Evolutionary conservation across 2,888 invertebrate species (phyloP), one percentile per base, ranked within the genome.

Genomic region (Tenthredo amoena): DNA sequence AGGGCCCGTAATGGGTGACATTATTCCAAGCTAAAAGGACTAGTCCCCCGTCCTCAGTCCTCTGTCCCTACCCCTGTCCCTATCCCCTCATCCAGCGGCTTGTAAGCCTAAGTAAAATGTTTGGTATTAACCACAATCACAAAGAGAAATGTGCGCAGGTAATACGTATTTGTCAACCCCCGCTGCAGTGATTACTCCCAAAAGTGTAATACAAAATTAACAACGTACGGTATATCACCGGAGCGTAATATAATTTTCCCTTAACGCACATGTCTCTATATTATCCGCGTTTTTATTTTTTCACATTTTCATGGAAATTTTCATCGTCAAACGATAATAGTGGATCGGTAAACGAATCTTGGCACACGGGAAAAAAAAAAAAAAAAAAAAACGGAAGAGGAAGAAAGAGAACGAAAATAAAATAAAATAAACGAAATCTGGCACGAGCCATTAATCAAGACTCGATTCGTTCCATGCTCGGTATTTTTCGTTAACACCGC

Each of bases 1-100:
- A 88, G 89, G 91, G 87, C 85, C 88, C 89, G 87, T 91, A 91
- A 92, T 91, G 87, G 88, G 89, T 87, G 86, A 88, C 90, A 90
- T 92, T 92, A 92, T 88, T 89, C 89, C 87, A 85, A 86, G 87
- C 89, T 90, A 89, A 91, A 91, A 90, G 91, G 89, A 86, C 88
- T 87, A 84, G 50, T 87, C 74, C 82, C 7, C 65, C 4, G 65
- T 26, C 65, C 65, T 31, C 31, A 4, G 31, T 31, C 31, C 65
- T 50, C 50, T 65, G 12, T 47, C 43, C 47, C 12, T 26, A 2
- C 10, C 40, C 40, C 40, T 43, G 40, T 43, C 40, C 31, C 55
- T 15, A 18, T 6, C 6, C 34, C n/a, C 15, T 55, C 55, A 10
- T 10, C 12, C 85, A 37, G 62, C 81, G 34, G 76, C 85, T 82